phyloP scores from a whole-genome alignment of 2,797 vertebrate species.

The Arnoldichthys spilopterus region DNA sequence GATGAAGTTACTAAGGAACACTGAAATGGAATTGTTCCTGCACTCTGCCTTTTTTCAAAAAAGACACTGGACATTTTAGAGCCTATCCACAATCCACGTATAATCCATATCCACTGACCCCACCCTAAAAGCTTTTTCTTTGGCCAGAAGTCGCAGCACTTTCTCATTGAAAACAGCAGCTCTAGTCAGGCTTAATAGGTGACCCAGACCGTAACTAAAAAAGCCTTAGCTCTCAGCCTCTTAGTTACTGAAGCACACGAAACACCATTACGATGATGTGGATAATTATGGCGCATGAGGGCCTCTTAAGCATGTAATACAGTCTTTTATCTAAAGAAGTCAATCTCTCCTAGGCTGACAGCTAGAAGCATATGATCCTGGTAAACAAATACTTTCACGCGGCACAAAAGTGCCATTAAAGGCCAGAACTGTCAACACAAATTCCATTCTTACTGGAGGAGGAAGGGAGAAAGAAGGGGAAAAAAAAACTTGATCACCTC shows the following conservation, averaged over 20 bases:
- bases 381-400: constrained; percentile 97
- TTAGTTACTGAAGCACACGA: constrained; percentile 80
- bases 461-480: constrained; percentile 46
- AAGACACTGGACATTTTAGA: constrained; percentile 32
- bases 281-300: constrained; percentile 88
- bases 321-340: constrained; percentile 93
- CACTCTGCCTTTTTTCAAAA: constrained; percentile 29
- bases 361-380: constrained; percentile 92
- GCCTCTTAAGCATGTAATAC: constrained; percentile 86
- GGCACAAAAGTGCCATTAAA: constrained; percentile 96
- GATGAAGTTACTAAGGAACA: constrained; percentile 31
- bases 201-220: constrained; percentile 78
- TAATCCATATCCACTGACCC: constrained; percentile 72
- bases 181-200: constrained; percentile 67
- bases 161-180: constrained; percentile 58
- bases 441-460: constrained; percentile 89
- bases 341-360: constrained; percentile 89
- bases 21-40: constrained; percentile 19
- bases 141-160: constrained; percentile 66
- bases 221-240: constrained; percentile 79
- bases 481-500: constrained; percentile 94
- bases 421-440: constrained; percentile 98
- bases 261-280: constrained; percentile 85
- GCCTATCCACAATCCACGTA: constrained; percentile 59
- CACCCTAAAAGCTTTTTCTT: constrained; percentile 65